Conservation (phyloP, 1,140 invertebrate genomes). For the Pararge aegeria region DNA sequence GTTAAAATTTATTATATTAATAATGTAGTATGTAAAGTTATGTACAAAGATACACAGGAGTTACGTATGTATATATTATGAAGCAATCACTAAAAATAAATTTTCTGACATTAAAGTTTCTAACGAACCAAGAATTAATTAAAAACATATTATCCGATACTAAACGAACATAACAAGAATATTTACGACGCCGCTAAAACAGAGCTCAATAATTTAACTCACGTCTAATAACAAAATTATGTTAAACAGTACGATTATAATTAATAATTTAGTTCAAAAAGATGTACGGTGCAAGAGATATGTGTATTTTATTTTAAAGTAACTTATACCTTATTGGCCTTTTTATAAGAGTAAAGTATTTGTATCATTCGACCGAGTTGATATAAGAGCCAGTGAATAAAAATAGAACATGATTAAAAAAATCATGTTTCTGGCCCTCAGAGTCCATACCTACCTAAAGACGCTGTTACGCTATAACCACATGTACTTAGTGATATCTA, state of each 20-base stretch:
- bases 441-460: too few relatives aligned
- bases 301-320: neutral
- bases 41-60: neutral
- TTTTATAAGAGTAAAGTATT: neutral
- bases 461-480: too few relatives aligned
- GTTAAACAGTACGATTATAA: constrained; percentile 69
- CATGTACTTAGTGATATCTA: too few relatives aligned
- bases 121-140: constrained; percentile 70
- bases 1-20: too few relatives aligned
- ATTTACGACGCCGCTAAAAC: constrained; percentile 75
- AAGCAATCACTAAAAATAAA: constrained; percentile 17
- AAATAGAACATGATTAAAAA: neutral
- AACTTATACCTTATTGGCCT: constrained; percentile 6
- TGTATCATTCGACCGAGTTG: neutral
- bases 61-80: constrained; percentile 8
- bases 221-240: constrained; percentile 75
- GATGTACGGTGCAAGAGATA: constrained; percentile 30
- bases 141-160: constrained; percentile 56
- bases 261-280: constrained; percentile 67
- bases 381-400: neutral
- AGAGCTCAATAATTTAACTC: constrained; percentile 67
- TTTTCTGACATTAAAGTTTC: constrained; percentile 13
- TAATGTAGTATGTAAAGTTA: neutral
- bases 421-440: too few relatives aligned
- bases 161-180: constrained; percentile 49